Base-by-base conservation (phyloP, 2,797 vertebrate species). In the Ceyx erithaca region DNA sequence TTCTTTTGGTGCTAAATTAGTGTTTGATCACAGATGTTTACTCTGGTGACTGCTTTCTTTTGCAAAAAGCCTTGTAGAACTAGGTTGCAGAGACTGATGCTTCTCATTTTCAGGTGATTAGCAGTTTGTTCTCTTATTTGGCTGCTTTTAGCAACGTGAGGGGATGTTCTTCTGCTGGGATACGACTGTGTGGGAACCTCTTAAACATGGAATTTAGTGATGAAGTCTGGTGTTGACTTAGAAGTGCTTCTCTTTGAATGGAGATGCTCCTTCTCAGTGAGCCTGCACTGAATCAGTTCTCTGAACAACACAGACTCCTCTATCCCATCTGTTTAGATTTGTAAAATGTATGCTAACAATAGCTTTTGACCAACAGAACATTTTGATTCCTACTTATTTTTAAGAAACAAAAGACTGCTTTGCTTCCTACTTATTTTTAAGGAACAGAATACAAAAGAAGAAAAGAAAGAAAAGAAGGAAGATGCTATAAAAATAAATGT, bases 1-100 rank as follows among this genome's bases (percentile, higher is more conserved):
- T 98, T 98, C 98, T 98, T 93, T 96, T 97, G 97, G 92, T 97
- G 95, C 96, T 97, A 97, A 97, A 97, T 98, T 97, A 97, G 95
- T 94, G 96, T 97, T 97, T 97, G 96, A 97, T 97, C 97, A 96
- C 93, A 90, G 94, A 94, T 85, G 94, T 92, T 96, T 97, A 94
- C 95, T 97, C 95, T 92, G 90, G 69, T 92, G 90, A 92, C 76
- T 90, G 83, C 70, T 93, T 97, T 95, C 81, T 88, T 94, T 96
- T 94, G 70, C 85, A 70, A 93, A 94, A 85, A 90, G 58, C 84
- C 90, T 85, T 85, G 55, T 90, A 80, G 90, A 94, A 80, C 79
- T 89, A 67, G 57, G 30, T 86, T 92, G 77, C 43, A 43, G 71
- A 84, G 82, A 84, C 73, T 85, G 94, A 89, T 93, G 85, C 55